These are phyloP conservation scores for Eupeodes latifasciatus DNA, from an alignment of 2,888 invertebrate species.

Conservation along the genomic window DNA sequence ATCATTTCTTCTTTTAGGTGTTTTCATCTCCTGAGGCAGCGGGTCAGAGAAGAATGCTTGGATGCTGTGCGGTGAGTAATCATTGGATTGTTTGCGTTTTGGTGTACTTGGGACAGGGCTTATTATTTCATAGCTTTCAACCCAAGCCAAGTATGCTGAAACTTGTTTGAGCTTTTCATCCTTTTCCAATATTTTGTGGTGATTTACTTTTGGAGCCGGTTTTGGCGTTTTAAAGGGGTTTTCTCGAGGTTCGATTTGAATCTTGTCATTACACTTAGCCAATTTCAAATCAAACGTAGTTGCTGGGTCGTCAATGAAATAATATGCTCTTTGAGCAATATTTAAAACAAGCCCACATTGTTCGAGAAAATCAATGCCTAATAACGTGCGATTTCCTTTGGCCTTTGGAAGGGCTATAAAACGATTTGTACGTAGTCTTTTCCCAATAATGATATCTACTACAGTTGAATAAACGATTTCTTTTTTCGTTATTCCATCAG, in stretches of 20 bases:
- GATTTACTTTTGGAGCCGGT: background rate
- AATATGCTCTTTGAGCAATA: slow-evolving; percentile 4
- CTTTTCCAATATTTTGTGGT: slow-evolving; percentile 9
- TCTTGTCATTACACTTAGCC: slow-evolving; percentile 20
- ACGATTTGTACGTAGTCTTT: slow-evolving; percentile 7
- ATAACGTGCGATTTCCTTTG: slow-evolving; percentile 4
- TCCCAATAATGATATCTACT: slow-evolving; percentile 11
- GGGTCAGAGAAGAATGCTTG: no score
- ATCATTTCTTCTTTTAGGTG: no score
- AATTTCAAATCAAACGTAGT: slow-evolving; percentile 17
- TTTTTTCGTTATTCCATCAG: slow-evolving; percentile 8
- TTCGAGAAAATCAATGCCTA: slow-evolving; percentile 7
- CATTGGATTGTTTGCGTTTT: slow-evolving; percentile 17
- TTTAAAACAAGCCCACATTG: background rate
- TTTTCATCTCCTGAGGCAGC: no score
- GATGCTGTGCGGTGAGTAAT: background rate
- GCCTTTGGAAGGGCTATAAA: slow-evolving; percentile 8
- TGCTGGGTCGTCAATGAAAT: slow-evolving; percentile 19
- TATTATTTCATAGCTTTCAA: slow-evolving; percentile 2
- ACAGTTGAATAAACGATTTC: slow-evolving; percentile 6
- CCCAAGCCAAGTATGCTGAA: slow-evolving; percentile 8
- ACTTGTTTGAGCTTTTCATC: slow-evolving; percentile 20
- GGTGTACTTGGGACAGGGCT: slow-evolving; percentile 4
- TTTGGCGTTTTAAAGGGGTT: slow-evolving; percentile 21
- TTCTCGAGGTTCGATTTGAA: slow-evolving; percentile 27